Percentiles rank a stretch among this genome's conserved stretches.
These are phyloP conservation scores for Bibio marci DNA, from an alignment of 2,888 invertebrate species.

Conservation along the genomic window DNA sequence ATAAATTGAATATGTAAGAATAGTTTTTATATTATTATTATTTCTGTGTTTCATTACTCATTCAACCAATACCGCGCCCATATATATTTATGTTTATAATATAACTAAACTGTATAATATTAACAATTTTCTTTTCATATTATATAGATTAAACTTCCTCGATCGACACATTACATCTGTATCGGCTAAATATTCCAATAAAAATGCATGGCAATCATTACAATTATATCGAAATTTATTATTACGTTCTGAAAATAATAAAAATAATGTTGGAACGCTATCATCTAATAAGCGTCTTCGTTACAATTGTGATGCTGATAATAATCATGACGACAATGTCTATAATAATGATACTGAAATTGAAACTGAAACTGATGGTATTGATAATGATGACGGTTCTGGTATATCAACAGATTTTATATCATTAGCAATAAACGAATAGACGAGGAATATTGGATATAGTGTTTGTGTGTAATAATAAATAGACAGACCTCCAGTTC, in stretches of 20 bases:
- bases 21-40: neutral
- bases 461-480: no score
- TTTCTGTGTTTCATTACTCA: neutral
- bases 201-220: slow-evolving; percentile 91
- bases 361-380: no score
- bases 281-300: slow-evolving; percentile 38
- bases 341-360: slow-evolving; percentile 44
- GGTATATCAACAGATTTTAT: no score
- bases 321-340: slow-evolving; percentile 39
- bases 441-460: no score
- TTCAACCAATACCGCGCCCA: no score
- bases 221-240: slow-evolving; percentile 77
- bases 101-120: no score
- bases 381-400: no score
- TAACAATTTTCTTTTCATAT: neutral
- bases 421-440: no score
- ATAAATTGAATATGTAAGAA: slow-evolving; percentile 74
- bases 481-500: no score
- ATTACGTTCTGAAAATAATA: slow-evolving; percentile 70
- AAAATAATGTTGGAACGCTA: slow-evolving; percentile 37
- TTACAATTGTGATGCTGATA: slow-evolving; percentile 9
- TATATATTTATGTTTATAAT: no score
- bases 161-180: slow-evolving; percentile 69
- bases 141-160: slow-evolving; percentile 55
- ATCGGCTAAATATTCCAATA: slow-evolving; percentile 67